Evolutionary conservation across 2,797 vertebrate species (phyloP).

Genomic region (Peromyscus nudipes): DNA sequence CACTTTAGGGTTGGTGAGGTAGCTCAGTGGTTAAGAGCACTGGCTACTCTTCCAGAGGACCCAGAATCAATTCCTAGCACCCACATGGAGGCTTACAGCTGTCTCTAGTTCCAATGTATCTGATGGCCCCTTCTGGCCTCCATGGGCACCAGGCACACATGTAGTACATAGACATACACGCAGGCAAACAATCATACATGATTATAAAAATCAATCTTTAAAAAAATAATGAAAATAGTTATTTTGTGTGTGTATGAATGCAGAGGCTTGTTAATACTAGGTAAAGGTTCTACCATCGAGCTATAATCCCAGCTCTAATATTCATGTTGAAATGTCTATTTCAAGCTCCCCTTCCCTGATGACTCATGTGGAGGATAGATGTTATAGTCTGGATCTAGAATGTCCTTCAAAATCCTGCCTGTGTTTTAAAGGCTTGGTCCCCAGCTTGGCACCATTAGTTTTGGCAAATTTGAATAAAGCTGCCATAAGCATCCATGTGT

Average conservation of each 20-base stretch:
- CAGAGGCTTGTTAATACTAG: neutral
- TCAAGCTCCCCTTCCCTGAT: neutral
- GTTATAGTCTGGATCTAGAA: neutral
- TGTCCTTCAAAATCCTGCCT: neutral
- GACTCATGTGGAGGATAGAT: neutral
- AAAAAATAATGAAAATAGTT: neutral
- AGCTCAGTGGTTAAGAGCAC: neutral
- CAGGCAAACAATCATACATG: neutral
- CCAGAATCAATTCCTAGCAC: neutral
- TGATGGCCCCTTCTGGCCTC: neutral
- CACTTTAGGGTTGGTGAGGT: neutral
- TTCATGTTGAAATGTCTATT: slow-evolving; percentile 38
- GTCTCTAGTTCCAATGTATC: neutral
- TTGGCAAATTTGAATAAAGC: slow-evolving; percentile 16
- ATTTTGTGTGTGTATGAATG: neutral
- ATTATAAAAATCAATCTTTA: neutral
- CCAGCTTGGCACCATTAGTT: neutral
- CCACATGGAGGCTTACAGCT: neutral
- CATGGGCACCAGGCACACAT: neutral
- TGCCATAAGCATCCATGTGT: slow-evolving; percentile 15
- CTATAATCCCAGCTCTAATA: neutral
- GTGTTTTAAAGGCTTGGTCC: neutral
- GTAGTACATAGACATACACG: neutral
- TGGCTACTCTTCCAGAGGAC: neutral
- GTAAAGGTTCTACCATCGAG: neutral